Base-by-base conservation (phyloP, 2,797 vertebrate genomes). In the Pipistrellus pygmaeus region DNA sequence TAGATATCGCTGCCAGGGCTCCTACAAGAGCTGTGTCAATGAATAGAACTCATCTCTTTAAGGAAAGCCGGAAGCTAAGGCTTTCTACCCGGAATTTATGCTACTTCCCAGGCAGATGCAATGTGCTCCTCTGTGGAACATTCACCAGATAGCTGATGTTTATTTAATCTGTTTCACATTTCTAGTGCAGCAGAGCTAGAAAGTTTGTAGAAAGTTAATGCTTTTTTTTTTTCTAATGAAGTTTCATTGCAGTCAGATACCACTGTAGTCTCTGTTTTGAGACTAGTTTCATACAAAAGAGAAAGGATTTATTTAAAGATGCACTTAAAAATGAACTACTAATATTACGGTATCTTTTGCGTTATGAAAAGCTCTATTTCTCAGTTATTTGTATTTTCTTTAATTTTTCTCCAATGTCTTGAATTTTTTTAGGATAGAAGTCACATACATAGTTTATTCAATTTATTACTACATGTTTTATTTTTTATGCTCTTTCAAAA, bases 401-500 rank as follows among this genome's bases (percentile, higher is more conserved):
- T 35, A 78, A 84, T 77, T 51, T 51, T 2, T 77, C 44, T 55
- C 8, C 9, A 55, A 3, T 32, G 9, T 72, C 72, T 92, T 87
- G 1, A 88, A 71, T 85, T 66, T 25, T 87, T 87, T 85, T 32
- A 88, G 27, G 10, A 2, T 76, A 83, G 83, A 32, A 64, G 11
- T 69, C 51, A 76, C 7, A 30, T 14, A 38, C 1, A 46, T 38
- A 85, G 46, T 90, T 78, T 72, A 6, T 44, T 80, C n/a, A 80
- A 35, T 60, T 62, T 82, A 51, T 53, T 81, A 66, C 30, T 72
- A 68, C 51, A 18, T 71, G 27, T 46, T 90, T 84, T 64, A 72
- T n/a, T 82, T 90, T 55, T 84, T 44, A 90, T 80, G 10, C 3
- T 84, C 72, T 90, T 89, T 89, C 35, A 90, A 73, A 76, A 35